These are phyloP conservation scores for Jaculus jaculus DNA, from an alignment of 2,113 vertebrate species.

Conservation along the genomic window DNA sequence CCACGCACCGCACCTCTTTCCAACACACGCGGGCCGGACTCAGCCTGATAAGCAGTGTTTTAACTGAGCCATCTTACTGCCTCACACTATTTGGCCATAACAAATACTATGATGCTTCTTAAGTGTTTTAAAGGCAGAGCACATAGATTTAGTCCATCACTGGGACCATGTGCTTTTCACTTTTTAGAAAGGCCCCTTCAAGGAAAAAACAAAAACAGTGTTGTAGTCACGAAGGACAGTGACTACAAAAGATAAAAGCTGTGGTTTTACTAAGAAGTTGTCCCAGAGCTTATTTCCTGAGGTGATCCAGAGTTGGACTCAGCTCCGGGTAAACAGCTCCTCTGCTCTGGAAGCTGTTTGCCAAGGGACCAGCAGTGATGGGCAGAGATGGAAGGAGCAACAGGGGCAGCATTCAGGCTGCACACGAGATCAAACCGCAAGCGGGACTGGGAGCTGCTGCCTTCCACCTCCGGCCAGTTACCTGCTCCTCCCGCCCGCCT, in stretches of 20 bases:
- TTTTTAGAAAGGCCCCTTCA: constrained; percentile 31
- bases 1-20: neutral
- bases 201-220: neutral
- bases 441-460: no score
- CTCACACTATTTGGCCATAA: neutral
- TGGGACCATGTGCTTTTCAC: constrained; percentile 10
- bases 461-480: neutral
- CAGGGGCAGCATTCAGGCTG: no score
- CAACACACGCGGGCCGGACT: neutral
- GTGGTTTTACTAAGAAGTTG: constrained; percentile 67
- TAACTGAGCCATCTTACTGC: neutral
- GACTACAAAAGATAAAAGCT: constrained; percentile 43
- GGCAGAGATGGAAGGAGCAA: neutral
- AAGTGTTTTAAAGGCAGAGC: constrained; percentile 40
- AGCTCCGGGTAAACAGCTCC: neutral
- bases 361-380: no score
- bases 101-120: neutral
- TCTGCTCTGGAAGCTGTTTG: neutral
- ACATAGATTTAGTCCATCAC: neutral
- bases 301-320: neutral
- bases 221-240: constrained; percentile 17
- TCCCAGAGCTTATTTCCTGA: constrained; percentile 61
- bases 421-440: neutral
- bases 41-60: neutral
- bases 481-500: neutral